phyloP scores from a whole-genome alignment of 92 coral and sea anemone species.

The Virgularia gustaviana region DNA sequence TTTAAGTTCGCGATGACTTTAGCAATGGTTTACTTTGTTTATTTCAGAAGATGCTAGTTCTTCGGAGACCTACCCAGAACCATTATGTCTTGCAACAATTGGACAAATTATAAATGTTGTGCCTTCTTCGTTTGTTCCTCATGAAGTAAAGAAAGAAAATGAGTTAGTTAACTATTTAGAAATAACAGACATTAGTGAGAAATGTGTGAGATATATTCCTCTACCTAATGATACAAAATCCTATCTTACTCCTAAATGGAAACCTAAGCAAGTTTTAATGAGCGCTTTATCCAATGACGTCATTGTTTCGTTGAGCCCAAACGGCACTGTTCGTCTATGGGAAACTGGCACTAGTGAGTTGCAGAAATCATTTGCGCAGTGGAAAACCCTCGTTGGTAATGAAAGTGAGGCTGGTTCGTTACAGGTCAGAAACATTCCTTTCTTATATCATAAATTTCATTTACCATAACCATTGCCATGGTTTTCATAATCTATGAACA shows the following conservation, averaged over 20 bases:
- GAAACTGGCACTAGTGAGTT: conserved; percentile 86
- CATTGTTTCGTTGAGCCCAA: conserved; percentile 77
- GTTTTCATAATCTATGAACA: no score
- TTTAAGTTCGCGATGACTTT: background rate
- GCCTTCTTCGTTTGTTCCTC: conserved; percentile 67
- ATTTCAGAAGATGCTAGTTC: conserved; percentile 1
- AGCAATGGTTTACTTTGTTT: background rate
- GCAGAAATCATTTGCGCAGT: conserved; percentile 73
- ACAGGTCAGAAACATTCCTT: conserved; percentile 58
- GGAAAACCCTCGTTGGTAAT: conserved; percentile 88
- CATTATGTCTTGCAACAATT: conserved; percentile 67
- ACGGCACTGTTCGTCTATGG: conserved; percentile 87
- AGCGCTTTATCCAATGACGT: conserved; percentile 78
- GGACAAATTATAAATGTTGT: conserved; percentile 86
- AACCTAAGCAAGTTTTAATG: conserved; percentile 66
- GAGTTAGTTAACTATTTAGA: conserved; percentile 62
- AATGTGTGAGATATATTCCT: conserved; percentile 61
- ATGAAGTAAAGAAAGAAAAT: conserved; percentile 29
- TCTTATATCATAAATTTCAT: background rate
- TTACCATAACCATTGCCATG: conserved; percentile 1
- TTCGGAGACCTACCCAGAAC: conserved; percentile 35
- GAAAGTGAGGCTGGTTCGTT: conserved; percentile 63
- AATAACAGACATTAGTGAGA: conserved; percentile 73
- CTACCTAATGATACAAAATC: conserved; percentile 65
- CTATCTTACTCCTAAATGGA: conserved; percentile 65